These are phyloP conservation scores for Melanostoma mellinum DNA, from an alignment of 2,888 invertebrate genomes.

Conservation along the genomic window DNA sequence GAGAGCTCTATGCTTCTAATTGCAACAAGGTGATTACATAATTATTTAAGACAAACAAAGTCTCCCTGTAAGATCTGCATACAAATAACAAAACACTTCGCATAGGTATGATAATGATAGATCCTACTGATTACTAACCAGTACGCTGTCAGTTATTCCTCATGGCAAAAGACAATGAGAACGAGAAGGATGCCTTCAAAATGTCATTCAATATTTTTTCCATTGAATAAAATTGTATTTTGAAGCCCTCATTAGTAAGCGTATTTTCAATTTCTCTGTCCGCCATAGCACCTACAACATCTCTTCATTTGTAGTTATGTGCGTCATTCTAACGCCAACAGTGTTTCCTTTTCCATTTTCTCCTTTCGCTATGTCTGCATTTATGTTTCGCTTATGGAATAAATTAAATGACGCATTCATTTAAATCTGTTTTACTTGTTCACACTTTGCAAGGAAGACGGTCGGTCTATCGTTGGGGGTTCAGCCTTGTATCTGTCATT, in stretches of 20 bases:
- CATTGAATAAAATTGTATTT: constrained; percentile 67
- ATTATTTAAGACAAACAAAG: no score
- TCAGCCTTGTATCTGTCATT: constrained; percentile 45
- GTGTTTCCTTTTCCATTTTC: constrained; percentile 2
- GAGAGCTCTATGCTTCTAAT: no score
- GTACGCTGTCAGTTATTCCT: constrained; percentile 23
- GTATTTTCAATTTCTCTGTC: constrained; percentile 36
- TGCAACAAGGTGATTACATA: no score
- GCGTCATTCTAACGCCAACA: neutral
- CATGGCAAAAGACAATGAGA: constrained; percentile 17
- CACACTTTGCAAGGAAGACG: constrained; percentile 33
- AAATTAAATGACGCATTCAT: constrained; percentile 64
- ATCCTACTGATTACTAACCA: no score
- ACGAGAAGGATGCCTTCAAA: constrained; percentile 13
- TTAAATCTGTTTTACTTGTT: constrained; percentile 59
- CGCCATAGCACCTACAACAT: neutral
- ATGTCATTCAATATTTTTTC: constrained; percentile 34
- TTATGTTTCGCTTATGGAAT: constrained; percentile 52
- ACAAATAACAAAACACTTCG: no score
- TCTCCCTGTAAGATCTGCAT: no score
- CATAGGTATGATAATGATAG: no score
- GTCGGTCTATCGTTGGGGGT: constrained; percentile 1
- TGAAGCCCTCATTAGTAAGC: constrained; percentile 56
- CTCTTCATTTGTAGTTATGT: neutral
- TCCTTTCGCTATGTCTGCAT: constrained; percentile 19